Conservation (phyloP, 2,113 vertebrate species). For the Thomomys bottae region DNA sequence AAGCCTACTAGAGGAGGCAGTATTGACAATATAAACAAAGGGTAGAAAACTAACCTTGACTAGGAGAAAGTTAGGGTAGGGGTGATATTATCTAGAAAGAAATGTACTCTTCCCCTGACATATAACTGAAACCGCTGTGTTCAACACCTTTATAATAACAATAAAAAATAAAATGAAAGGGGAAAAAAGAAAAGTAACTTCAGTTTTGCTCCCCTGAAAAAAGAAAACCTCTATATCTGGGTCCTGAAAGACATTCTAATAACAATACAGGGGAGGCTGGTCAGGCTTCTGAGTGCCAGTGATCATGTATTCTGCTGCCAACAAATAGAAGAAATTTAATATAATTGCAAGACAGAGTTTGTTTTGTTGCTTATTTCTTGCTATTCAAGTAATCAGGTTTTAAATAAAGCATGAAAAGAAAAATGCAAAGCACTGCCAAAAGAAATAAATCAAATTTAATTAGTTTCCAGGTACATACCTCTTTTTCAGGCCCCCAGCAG, state of each 20-base stretch:
- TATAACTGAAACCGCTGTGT: too few relatives aligned
- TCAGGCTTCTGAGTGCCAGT: not conserved
- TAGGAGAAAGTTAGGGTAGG: too few relatives aligned
- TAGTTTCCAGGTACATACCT: constrained; percentile 57
- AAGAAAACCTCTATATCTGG: not conserved
- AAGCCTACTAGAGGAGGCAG: not conserved
- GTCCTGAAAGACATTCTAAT: not conserved
- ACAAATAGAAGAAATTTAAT: constrained; percentile 44
- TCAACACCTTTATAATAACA: too few relatives aligned
- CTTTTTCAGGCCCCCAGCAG: not conserved
- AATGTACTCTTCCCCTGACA: too few relatives aligned
- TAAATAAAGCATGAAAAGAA: constrained; percentile 71
- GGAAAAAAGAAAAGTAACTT: not conserved
- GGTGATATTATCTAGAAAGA: too few relatives aligned
- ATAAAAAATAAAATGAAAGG: too few relatives aligned
- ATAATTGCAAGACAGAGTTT: constrained; percentile 5
- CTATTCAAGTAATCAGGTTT: constrained; percentile 57
- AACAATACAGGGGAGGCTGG: not conserved
- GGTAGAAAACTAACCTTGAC: not conserved
- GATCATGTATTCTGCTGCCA: not conserved
- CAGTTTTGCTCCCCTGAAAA: not conserved
- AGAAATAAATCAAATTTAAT: constrained; percentile 69
- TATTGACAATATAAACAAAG: constrained; percentile 21
- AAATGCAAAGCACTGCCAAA: constrained; percentile 57
- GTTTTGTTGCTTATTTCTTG: constrained; percentile 50